These are phyloP conservation scores for Lasioglossum lativentre DNA, from an alignment of 2,888 invertebrate genomes.

Conservation along the genomic window DNA sequence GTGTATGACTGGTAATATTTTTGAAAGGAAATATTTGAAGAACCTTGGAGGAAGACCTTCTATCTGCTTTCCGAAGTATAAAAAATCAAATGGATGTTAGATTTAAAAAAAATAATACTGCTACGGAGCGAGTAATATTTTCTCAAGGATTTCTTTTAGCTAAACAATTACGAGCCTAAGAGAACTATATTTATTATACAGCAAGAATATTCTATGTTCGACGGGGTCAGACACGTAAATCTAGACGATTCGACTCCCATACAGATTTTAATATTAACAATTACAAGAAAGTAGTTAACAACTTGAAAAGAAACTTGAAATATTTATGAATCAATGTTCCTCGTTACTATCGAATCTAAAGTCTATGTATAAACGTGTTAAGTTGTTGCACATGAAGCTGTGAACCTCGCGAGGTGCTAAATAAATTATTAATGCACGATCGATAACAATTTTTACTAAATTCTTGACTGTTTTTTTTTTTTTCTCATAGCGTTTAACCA, in stretches of 20 bases:
- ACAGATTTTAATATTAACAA: not conserved
- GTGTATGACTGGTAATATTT: not conserved
- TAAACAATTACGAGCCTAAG: not conserved
- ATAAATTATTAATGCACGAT: not conserved
- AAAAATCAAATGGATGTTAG: conserved; percentile 18
- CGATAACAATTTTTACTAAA: not conserved
- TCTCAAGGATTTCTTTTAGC: not conserved
- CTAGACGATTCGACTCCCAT: not conserved
- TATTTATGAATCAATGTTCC: not conserved
- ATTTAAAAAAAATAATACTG: not conserved
- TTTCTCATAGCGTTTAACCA: not conserved
- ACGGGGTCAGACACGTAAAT: not conserved
- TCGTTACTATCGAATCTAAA: conserved; percentile 1
- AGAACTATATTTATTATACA: conserved; percentile 33
- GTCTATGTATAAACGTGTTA: not conserved
- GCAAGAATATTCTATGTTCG: conserved; percentile 8
- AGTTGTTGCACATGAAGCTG: not conserved
- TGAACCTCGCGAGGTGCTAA: too few species aligned
- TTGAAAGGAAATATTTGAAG: not conserved
- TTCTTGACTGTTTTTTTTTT: not conserved
- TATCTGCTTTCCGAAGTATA: not conserved
- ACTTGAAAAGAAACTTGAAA: not conserved
- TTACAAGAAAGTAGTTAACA: not conserved
- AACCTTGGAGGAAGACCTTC: not conserved
- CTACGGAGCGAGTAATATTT: conserved; percentile 11